These are phyloP conservation scores for Cyanoliseus patagonus DNA, from an alignment of 2,113 vertebrate genomes.

Conservation along the genomic window DNA sequence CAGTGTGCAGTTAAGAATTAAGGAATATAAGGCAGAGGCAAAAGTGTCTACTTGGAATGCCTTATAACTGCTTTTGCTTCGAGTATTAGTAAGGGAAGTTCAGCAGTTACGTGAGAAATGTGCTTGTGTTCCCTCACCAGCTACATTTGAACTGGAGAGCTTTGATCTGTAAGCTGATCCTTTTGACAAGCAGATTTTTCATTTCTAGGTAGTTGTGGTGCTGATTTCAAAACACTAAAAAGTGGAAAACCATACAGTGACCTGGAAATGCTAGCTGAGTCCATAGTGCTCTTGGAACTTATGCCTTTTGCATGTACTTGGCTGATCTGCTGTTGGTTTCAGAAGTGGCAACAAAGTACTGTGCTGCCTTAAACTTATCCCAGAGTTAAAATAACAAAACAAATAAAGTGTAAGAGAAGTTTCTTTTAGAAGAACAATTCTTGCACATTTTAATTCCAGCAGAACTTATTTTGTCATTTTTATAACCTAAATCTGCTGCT, in stretches of 20 bases:
- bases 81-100: neutral
- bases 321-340: neutral
- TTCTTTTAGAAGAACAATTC: neutral
- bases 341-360: neutral
- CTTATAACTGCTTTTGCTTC: neutral
- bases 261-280: neutral
- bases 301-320: neutral
- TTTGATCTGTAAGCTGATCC: neutral
- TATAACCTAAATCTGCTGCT: neutral
- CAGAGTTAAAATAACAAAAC: neutral
- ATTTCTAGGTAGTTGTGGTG: neutral
- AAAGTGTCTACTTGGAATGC: neutral
- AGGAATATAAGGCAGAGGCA: neutral
- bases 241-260: neutral
- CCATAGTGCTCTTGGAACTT: neutral
- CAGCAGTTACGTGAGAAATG: fast-evolving
- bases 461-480: neutral
- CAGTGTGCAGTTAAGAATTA: neutral
- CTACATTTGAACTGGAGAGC: neutral
- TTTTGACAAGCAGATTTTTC: neutral
- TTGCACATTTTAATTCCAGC: neutral
- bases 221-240: neutral
- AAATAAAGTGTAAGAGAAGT: neutral
- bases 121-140: neutral
- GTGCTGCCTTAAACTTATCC: neutral